These are phyloP conservation scores for Ceratitis capitata DNA, from an alignment of 1,140 invertebrate genomes.

Conservation along the genomic window DNA sequence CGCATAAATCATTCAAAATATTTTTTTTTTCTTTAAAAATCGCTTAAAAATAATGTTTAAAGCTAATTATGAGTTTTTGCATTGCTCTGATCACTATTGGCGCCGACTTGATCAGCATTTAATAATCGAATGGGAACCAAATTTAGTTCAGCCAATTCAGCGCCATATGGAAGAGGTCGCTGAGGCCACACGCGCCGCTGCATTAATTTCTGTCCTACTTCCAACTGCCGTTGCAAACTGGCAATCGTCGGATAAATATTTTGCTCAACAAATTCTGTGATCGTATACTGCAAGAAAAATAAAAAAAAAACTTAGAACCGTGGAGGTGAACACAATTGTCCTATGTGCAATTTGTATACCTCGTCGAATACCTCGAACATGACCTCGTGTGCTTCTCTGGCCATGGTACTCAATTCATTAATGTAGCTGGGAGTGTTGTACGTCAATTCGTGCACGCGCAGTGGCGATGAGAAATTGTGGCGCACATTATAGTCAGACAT, in stretches of 20 bases:
- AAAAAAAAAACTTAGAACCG: slow-evolving; percentile 1
- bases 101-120: background rate
- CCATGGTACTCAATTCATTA: slow-evolving; percentile 71
- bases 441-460: slow-evolving; percentile 76
- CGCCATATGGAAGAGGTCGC: slow-evolving; percentile 58
- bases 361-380: slow-evolving; percentile 77
- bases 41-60: background rate
- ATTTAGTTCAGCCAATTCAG: slow-evolving; percentile 47
- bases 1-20: background rate
- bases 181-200: slow-evolving; percentile 62
- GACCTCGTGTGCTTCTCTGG: slow-evolving; percentile 72
- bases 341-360: slow-evolving; percentile 37
- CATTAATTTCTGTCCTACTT: slow-evolving; percentile 62
- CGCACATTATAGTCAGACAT: slow-evolving; percentile 82
- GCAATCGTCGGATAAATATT: slow-evolving; percentile 67
- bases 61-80: background rate
- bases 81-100: background rate
- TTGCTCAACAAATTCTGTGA: slow-evolving; percentile 80
- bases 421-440: slow-evolving; percentile 73
- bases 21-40: background rate
- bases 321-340: background rate
- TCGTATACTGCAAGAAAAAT: slow-evolving; percentile 65
- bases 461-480: slow-evolving; percentile 79
- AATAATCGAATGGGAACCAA: slow-evolving; percentile 32
- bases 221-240: slow-evolving; percentile 66